These are phyloP conservation scores for Odobenus rosmarus DNA, from an alignment of 2,113 vertebrate species.

Conservation along the genomic window DNA sequence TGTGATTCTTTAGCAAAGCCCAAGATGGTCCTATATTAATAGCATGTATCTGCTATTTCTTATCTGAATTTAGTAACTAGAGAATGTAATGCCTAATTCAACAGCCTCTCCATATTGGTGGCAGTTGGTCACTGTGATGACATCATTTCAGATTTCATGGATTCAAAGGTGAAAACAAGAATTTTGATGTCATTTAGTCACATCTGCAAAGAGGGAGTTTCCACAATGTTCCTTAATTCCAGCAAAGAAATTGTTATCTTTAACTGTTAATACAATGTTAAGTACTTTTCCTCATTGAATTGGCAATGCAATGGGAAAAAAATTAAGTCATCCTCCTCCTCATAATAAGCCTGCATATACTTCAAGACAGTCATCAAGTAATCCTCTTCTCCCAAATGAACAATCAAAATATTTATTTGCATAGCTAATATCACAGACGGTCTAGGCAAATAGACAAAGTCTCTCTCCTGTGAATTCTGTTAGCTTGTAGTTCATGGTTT, in stretches of 20 bases:
- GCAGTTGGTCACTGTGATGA: neutral
- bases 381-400: constrained; percentile 65
- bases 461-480: constrained; percentile 41
- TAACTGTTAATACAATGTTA: neutral
- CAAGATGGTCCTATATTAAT: neutral
- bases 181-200: constrained; percentile 33
- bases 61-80: neutral
- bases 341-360: constrained; percentile 21
- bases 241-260: constrained; percentile 41
- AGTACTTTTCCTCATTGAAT: constrained; percentile 50
- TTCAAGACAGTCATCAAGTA: constrained; percentile 60
- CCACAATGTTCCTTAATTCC: neutral
- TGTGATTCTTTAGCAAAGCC: neutral
- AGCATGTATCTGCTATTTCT: neutral
- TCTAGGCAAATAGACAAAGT: constrained; percentile 43
- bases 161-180: neutral
- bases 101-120: neutral
- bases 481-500: constrained; percentile 48
- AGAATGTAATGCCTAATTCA: neutral
- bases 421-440: constrained; percentile 47
- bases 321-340: constrained; percentile 2
- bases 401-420: constrained; percentile 70
- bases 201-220: constrained; percentile 22
- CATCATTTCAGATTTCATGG: constrained; percentile 27
- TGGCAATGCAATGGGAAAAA: neutral